These are phyloP conservation scores for Flabesymbios commensalis DNA, from an alignment of 2,888 invertebrate species.

Conservation along the genomic window DNA sequence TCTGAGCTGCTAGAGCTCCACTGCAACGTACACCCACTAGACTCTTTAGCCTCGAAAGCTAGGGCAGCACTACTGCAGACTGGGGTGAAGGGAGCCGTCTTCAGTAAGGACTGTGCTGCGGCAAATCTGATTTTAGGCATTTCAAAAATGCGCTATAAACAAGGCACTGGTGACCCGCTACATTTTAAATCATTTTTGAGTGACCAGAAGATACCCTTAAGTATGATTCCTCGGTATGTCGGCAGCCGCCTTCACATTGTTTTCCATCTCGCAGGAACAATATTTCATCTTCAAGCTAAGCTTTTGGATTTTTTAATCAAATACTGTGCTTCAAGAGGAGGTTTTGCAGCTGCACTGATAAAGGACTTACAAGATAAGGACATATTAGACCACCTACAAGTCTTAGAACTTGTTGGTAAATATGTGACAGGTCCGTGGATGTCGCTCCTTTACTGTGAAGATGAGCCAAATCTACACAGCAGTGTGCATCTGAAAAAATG, in stretches of 20 bases:
- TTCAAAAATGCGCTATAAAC: constrained; percentile 7
- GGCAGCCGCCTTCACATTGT: constrained; percentile 5
- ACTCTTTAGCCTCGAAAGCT: not conserved
- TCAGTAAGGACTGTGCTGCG: constrained; percentile 4
- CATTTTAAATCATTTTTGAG: constrained; percentile 2
- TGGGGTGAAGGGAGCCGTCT: not conserved
- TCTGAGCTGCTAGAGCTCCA: not conserved
- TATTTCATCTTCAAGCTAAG: not conserved
- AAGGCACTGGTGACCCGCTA: constrained; percentile 11
- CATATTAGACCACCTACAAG: constrained; percentile 3
- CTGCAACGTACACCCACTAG: constrained; percentile 11
- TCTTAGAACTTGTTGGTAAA: constrained; percentile 9
- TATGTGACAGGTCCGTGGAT: constrained; percentile 16
- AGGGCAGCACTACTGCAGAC: not conserved
- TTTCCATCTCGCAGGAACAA: constrained; percentile 6
- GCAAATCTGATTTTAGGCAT: not conserved
- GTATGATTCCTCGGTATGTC: not conserved
- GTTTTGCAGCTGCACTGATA: not conserved
- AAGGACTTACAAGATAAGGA: constrained; percentile 1
- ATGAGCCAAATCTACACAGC: not conserved
- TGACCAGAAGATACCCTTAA: not conserved
- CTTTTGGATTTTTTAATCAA: not conserved
- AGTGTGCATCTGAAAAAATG: not conserved
- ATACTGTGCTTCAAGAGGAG: not conserved
- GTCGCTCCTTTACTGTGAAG: constrained; percentile 1